phyloP scores from a whole-genome alignment of 1,140 invertebrate genomes.

The Trachymyrmex septentrionalis region DNA sequence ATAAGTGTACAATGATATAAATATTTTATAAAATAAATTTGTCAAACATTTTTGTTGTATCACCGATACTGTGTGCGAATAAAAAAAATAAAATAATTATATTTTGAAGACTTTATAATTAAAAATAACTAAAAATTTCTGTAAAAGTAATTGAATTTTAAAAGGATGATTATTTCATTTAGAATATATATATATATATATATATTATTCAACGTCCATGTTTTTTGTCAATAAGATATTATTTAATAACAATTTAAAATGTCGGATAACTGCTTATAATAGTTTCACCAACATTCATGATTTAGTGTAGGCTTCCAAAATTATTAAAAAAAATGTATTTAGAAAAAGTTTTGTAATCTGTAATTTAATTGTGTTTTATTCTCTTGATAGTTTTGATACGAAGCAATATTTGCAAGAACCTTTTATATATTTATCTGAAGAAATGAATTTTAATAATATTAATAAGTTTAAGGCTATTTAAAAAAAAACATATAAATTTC shows the following conservation, averaged over 20 bases:
- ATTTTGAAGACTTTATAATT: not conserved
- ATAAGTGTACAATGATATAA: not conserved
- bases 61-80: not conserved
- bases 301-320: slow-evolving; percentile 1
- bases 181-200: no score
- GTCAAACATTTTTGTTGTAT: not conserved
- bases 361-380: slow-evolving; percentile 7
- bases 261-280: not conserved
- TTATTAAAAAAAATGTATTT: not conserved
- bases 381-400: not conserved
- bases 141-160: not conserved
- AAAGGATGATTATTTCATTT: not conserved
- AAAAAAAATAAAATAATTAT: not conserved
- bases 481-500: not conserved
- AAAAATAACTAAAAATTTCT: not conserved
- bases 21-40: slow-evolving; percentile 17
- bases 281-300: not conserved
- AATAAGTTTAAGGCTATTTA: not conserved
- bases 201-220: not conserved
- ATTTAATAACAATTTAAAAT: not conserved
- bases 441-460: not conserved
- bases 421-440: not conserved
- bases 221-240: not conserved
- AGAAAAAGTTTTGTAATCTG: not conserved
- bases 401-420: not conserved